Evolutionary conservation across 2,888 invertebrate genomes (phyloP).

Genomic region (Mesopsocus fuscifrons): DNA sequence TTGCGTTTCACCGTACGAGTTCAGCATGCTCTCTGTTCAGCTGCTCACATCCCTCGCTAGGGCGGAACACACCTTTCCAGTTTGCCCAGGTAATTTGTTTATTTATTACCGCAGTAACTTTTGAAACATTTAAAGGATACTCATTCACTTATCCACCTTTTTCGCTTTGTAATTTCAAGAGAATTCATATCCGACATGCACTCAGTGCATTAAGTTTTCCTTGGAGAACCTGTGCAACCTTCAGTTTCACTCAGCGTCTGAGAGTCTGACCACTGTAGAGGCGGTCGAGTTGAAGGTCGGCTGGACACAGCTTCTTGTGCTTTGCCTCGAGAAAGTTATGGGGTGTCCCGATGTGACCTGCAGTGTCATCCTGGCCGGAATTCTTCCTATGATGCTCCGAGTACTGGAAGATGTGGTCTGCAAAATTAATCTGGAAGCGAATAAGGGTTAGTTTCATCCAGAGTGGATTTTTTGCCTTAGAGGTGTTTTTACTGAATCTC

Average conservation of each 20-base stretch:
- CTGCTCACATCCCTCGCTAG: slow-evolving; percentile 22
- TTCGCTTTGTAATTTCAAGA: too few relatives aligned
- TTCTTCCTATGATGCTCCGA: slow-evolving; percentile 38
- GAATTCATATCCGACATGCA: slow-evolving; percentile 17
- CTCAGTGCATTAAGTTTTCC: slow-evolving; percentile 40
- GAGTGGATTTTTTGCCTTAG: background rate
- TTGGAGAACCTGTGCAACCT: slow-evolving; percentile 37
- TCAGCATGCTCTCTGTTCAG: slow-evolving; percentile 35
- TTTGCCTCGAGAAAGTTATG: slow-evolving; percentile 34
- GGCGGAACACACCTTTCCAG: slow-evolving; percentile 12
- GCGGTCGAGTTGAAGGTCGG: slow-evolving; percentile 32
- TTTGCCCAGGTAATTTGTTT: slow-evolving; percentile 6
- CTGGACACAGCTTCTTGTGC: slow-evolving; percentile 34
- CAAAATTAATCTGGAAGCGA: too few relatives aligned
- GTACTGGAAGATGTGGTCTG: slow-evolving; percentile 34
- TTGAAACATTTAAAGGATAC: too few relatives aligned
- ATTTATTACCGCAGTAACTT: too few relatives aligned
- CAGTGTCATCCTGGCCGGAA: slow-evolving; percentile 34
- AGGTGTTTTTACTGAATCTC: background rate
- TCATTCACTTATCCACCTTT: too few relatives aligned
- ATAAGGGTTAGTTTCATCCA: too few relatives aligned
- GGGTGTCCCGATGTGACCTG: slow-evolving; percentile 24
- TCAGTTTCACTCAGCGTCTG: slow-evolving; percentile 32
- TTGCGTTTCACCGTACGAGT: slow-evolving; percentile 33
- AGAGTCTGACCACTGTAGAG: slow-evolving; percentile 8